Base-by-base conservation (phyloP, 2,113 vertebrate species). In the Trogon surrucura region DNA sequence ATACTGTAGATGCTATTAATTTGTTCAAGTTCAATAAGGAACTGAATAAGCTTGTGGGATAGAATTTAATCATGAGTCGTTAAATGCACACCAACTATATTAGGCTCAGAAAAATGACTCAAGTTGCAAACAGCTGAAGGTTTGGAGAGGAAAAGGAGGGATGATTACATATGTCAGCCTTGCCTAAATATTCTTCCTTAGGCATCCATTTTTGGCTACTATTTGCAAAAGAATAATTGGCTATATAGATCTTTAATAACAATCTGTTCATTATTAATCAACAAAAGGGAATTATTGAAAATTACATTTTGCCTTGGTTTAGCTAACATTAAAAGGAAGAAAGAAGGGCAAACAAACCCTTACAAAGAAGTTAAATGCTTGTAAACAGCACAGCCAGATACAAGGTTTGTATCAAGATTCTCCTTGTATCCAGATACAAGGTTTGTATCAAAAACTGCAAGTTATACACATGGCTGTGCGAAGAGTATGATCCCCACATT, bases 151-250 rank as follows among this genome's bases (percentile, higher is more conserved):
- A 80, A 60, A 4, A 64, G 9, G 17, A 80, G 5, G 1, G 3
- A 60, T 6, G 15, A 25, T 6, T 32, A 23, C 0, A 57, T 5
- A 27, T 0, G 0, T 1, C 27, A 91, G 27, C 21, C 60, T 65
- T 30, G 8, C n/a, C 50, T 57, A 58, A 71, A 65, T 64, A 73
- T n/a, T 80, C 11, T 56, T 44, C 27, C 27, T 5, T 2, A 27
- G 12, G 36, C 10, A 73, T 21, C 5, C 22, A 25, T 20, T 70
- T 71, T 54, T 11, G 16, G 45, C 20, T 80, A 22, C 34, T 44
- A 30, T 29, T 65, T 77, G 26, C 41, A 77, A 84, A 84, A 84
- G 4, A 53, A 13, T 34, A 50, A 48, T 48, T 48, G 16, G 41
- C 20, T 80, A 32, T 23, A 13, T 18, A 4, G 29, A 19, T 48